phyloP scores from a whole-genome alignment of 1,140 invertebrate genomes.

The Neodiprion lecontei region DNA sequence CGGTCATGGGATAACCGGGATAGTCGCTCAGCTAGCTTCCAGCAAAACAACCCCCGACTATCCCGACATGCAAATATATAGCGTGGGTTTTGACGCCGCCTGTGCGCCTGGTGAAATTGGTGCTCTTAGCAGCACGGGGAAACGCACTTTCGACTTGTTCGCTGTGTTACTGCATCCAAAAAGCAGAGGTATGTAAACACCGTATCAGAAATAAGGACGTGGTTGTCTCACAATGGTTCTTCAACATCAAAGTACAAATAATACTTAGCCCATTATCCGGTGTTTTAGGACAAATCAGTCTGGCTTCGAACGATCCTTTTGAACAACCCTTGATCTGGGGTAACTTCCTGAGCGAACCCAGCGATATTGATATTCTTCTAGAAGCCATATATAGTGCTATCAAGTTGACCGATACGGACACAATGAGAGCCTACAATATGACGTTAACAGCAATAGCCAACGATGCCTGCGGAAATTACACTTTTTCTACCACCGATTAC shows the following conservation, averaged over 20 bases:
- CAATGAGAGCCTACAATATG: slow-evolving; percentile 41
- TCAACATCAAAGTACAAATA: no score
- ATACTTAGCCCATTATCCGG: no score
- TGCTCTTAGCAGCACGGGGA: slow-evolving; percentile 24
- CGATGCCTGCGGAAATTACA: slow-evolving; percentile 36
- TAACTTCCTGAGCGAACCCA: slow-evolving; percentile 61
- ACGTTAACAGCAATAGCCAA: slow-evolving; percentile 24
- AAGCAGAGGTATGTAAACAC: slow-evolving; percentile 69
- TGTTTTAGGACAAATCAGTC: slow-evolving; percentile 60
- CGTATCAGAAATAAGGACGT: slow-evolving; percentile 23
- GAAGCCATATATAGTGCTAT: slow-evolving; percentile 50
- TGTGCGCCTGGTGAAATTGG: slow-evolving; percentile 46
- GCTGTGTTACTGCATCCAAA: slow-evolving; percentile 75
- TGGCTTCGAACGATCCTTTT: slow-evolving; percentile 60
- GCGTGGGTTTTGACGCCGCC: slow-evolving; percentile 53
- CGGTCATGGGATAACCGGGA: slow-evolving; percentile 71
- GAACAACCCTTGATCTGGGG: slow-evolving; percentile 67
- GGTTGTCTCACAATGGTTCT: no score
- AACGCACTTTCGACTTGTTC: slow-evolving; percentile 59
- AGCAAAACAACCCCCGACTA: slow-evolving; percentile 60
- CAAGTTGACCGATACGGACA: slow-evolving; percentile 40
- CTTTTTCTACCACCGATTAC: slow-evolving; percentile 57
- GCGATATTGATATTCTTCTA: slow-evolving; percentile 56
- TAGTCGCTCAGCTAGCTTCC: slow-evolving; percentile 67
- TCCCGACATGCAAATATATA: slow-evolving; percentile 60